Evolutionary conservation across 2,888 invertebrate species (phyloP), one percentile per base, ranked within the genome.

Genomic region (Lottia gigantea): DNA sequence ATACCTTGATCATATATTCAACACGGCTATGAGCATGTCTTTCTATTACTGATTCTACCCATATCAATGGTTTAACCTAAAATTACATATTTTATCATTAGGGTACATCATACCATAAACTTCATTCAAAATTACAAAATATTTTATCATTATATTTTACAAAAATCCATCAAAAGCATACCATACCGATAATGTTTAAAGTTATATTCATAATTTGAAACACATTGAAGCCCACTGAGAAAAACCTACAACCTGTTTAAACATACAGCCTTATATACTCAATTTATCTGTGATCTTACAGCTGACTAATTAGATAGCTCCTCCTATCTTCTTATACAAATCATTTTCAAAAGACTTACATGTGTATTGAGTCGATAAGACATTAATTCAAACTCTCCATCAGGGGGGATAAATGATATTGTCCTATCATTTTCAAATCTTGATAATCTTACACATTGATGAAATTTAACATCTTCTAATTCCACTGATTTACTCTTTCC

Each of bases 371-470:
- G 90, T 69, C 98, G 92, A 88, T 98, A 98, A 0, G 97, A 97
- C 98, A 99, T 99, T 72, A 99, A 90, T 88, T 99, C 98, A 90
- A 99, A 98, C 88, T 98, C 98, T 23, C 98, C 98, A 91, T 98
- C 98, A 0, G 98, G 98, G 71, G 98, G 98, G 85, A 99, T 97
- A 88, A 99, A 98, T 0, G 96, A 97, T 81, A 98, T 98, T 0
- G 98, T 99, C 70, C 98, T 92, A 88, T 99, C 98, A 88, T 98
- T 98, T 88, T 99, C 98, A 89, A 98, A 98, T 75, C 98, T 91
- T 0, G 98, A 98, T 76, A 99, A 89, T 77, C 98, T 91, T 0
- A 99, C 98, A 88, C 98, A 99, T 87, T 98, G 98, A 88, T 99
- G 98, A 86, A 98, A 98, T 87, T 99, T 99, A 0, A 98, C 97